Evolutionary conservation across 2,113 vertebrate genomes (phyloP).

Genomic region (Bettongia penicillata): DNA sequence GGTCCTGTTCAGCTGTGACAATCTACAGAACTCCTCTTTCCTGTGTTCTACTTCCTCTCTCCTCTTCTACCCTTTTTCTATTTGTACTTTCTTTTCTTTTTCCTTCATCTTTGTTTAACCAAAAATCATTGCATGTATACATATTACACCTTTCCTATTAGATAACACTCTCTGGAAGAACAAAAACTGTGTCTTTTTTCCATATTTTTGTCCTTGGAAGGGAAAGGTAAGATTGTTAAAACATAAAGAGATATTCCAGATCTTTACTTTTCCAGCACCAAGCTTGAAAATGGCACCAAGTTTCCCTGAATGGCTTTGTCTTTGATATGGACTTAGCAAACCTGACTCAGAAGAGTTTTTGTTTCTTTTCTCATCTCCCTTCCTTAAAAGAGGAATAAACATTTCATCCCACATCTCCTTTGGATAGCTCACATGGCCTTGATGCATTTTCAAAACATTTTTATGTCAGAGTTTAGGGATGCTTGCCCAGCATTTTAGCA

Average conservation of each 20-base stretch:
- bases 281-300: background rate
- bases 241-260: background rate
- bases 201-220: background rate
- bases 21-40: constrained; percentile 17
- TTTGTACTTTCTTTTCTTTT: background rate
- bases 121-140: background rate
- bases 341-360: constrained; percentile 52
- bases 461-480: constrained; percentile 73
- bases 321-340: constrained; percentile 17
- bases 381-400: constrained; percentile 69
- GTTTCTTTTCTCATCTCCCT: constrained; percentile 54
- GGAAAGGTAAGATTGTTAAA: background rate
- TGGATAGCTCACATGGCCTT: constrained; percentile 67
- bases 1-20: background rate
- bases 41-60: constrained; percentile 36
- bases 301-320: constrained; percentile 22
- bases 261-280: background rate
- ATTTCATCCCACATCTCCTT: constrained; percentile 55
- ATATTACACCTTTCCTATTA: background rate
- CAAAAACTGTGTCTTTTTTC: background rate
- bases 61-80: constrained; percentile 44
- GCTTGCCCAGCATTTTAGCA: constrained; percentile 68
- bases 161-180: background rate
- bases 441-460: constrained; percentile 75
- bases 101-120: background rate